phyloP scores from a whole-genome alignment of 2,113 vertebrate species.

The Calidris pugnax region DNA sequence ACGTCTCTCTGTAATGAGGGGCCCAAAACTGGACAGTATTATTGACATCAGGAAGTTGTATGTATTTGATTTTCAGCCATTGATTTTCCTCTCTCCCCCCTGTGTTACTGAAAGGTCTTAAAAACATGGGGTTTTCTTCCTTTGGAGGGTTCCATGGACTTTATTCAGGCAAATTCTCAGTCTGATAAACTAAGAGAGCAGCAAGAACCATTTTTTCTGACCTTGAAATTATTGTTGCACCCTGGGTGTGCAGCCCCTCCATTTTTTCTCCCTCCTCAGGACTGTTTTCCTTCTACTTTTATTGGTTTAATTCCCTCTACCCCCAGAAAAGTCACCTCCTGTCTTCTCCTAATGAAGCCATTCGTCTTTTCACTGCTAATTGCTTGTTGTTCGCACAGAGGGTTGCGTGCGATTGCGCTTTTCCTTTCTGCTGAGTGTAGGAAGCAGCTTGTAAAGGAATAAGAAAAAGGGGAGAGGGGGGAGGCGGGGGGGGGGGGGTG shows the following conservation, averaged over 20 bases:
- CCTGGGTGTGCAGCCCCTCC: background rate
- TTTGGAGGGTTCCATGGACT: background rate
- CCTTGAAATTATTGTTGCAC: background rate
- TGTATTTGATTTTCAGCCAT: background rate
- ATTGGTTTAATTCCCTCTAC: background rate
- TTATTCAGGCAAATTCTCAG: background rate
- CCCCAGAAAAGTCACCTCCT: background rate
- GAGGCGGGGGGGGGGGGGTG: too few relatives aligned
- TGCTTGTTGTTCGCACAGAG: background rate
- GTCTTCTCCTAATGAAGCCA: background rate
- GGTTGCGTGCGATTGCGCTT: background rate
- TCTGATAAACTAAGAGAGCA: background rate
- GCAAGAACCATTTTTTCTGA: background rate
- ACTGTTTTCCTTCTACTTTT: background rate
- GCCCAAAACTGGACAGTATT: background rate
- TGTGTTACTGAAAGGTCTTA: background rate
- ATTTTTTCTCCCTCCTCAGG: background rate
- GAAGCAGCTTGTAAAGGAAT: background rate
- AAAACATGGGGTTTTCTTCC: background rate
- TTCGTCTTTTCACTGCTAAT: background rate
- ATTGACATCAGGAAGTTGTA: too few relatives aligned
- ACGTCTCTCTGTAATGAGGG: too few relatives aligned
- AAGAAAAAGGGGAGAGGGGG: background rate
- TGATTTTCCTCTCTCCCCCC: background rate
- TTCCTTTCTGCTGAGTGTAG: background rate